Evolutionary conservation across 2,888 invertebrate species (phyloP), one percentile per base, ranked within the genome.

Genomic region (Pachycephus smyrnensis): DNA sequence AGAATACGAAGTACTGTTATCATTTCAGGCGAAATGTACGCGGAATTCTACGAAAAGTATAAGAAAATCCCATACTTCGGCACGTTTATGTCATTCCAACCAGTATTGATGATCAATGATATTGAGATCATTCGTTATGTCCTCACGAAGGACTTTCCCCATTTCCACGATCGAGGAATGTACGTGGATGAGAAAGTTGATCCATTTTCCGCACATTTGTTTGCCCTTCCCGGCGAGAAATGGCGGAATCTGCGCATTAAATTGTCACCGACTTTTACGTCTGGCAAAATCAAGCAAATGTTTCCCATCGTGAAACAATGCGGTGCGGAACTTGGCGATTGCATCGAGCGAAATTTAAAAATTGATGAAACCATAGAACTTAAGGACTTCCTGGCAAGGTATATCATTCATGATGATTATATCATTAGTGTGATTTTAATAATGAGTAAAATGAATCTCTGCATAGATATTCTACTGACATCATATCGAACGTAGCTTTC

Each of bases 221-320:
- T 95, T 84, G 92, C 93, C 79, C 88, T 94, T 73, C 92, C 92
- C 74, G 94, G 94, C 0, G 91, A 93, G 11, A 92, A 93, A 75
- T 96, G 96, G 96, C 94, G 93, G 86, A 92, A 92, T 75, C 89
- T 95, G 37, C 92, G 96, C n/a, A 83, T 92, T 0, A 95, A 95
- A 84, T 90, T 96, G 85, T 93, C 95, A 0, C 94, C 95, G 0
- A 93, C 94, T 0, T 96, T 95, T 86, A 94, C 95, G 0, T 93
- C 95, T 0, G 94, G 94, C 11, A 95, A 95, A 89, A 89, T 96
- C 75, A 95, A 94, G 88, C 92, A 91, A 3, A 95, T 95, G 94
- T 95, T 94, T 83, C 92, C 92, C 0, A 93, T 94, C 0, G 93
- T 95, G 15, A 92, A 94, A 68, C 91, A 93, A 68, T 94, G 94